phyloP scores from a whole-genome alignment of 2,797 vertebrate species.

The Anomalospiza imberbis region DNA sequence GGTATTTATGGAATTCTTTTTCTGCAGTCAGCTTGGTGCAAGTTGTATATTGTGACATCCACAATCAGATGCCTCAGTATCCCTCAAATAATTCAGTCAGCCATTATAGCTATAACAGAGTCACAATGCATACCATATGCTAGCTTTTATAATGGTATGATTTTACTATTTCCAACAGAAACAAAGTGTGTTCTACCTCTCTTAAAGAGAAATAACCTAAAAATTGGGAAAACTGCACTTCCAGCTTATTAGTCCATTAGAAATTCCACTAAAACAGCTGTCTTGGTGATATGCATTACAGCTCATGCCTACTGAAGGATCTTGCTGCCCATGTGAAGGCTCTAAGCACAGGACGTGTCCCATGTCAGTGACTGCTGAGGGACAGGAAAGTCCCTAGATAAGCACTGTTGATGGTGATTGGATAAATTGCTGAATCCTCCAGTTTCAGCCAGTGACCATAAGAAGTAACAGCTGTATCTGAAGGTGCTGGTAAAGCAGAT shows the following conservation, averaged over 20 bases:
- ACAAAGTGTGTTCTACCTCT: neutral
- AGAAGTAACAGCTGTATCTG: neutral
- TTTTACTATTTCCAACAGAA: neutral
- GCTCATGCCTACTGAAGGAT: neutral
- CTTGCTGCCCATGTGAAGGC: neutral
- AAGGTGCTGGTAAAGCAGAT: neutral
- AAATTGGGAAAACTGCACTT: neutral
- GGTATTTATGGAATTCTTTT: neutral
- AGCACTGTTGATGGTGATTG: neutral
- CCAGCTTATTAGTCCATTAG: neutral
- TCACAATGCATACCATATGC: neutral
- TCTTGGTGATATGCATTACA: neutral
- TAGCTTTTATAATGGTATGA: neutral
- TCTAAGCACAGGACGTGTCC: neutral
- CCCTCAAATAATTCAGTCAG: neutral
- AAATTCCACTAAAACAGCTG: neutral
- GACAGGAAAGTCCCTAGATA: neutral
- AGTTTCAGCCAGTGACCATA: neutral
- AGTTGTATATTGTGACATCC: neutral
- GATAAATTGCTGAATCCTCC: neutral
- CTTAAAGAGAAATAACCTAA: neutral
- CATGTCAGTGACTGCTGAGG: neutral
- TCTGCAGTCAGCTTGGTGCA: neutral
- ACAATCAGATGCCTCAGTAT: neutral
- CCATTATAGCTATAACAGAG: neutral